Evolutionary conservation across 2,888 invertebrate genomes (phyloP), one percentile per base, ranked within the genome.

Genomic region (Machimus rusticus): DNA sequence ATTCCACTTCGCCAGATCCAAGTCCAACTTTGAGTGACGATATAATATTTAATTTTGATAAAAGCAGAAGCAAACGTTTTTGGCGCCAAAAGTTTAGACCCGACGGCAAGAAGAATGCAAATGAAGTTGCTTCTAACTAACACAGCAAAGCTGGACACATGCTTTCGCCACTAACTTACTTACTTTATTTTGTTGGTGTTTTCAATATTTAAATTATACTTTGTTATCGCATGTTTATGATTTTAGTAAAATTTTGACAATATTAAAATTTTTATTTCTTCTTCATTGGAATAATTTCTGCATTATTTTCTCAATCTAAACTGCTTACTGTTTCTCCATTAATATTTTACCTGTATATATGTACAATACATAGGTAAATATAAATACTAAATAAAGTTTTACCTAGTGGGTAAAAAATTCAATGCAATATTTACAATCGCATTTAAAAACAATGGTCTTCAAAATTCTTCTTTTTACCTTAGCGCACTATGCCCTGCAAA

Each of bases 11-110:
- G 4, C 19, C 66, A 28, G 66, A 19, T 23, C 9, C 66, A 66
- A 66, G 66, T 28, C 66, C 66, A 28, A 66, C 66, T 23, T 28
- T 66, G 0, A 66, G 66, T 28, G 66, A 23, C 4, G 66, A 66
- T 23, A 28, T 66, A 28, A 19, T 57, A 3, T 57, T 57, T 19
- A 57, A 19, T 19, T 66, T 66, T 28, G 23, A 76, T n/a, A 19
- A 37, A 76, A 12, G 6, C 76, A 31, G 34, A 92, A 92, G 88
- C 91, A 92, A 89, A 94, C 66, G 93, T 91, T 93, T 93, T 90
- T 91, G 93, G 89, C 93, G 92, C 89, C 93, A 93, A 91, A 93
- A 92, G 76, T 91, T 92, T 89, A 91, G 91, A 89, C 92, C 93
- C 90, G 90, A 91, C 89, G 90, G 90, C 87, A 91, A 87, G 89